Base-by-base conservation (phyloP, 2,888 invertebrate genomes). In the Hydropsyche betteni region DNA sequence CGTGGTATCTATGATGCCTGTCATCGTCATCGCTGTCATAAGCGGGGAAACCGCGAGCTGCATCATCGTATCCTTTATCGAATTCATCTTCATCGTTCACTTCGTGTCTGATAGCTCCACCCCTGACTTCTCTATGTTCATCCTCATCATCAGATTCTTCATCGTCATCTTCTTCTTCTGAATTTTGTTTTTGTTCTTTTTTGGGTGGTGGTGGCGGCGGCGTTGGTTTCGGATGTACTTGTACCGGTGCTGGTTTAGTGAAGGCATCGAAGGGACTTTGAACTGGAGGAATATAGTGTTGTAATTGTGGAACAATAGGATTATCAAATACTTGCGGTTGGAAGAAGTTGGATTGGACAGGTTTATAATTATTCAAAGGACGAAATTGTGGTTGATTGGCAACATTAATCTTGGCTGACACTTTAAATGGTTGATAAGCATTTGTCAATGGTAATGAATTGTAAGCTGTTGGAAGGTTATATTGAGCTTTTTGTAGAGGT, bases 291-390 rank as follows among this genome's bases (percentile, higher is more conserved):
- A 88, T 82, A 80, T 83, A 87, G 80, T 87, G 87, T 81, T 87
- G 87, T 53, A 86, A 83, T 84, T 87, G 87, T 8, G 87, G 86
- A 14, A 87, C 87, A 38, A 87, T 80, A 4, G 88, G 86, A 80
- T 87, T 87, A 3, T 82, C 84, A 79, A 87, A 88, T 6, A 84
- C 85, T 76, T 87, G 81, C 4, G 87, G 87, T 79, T 87, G 85
- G 52, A 86, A 81, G 68, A 87, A 84, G 77, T 83, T 85, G 38
- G 87, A 81, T 75, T 87, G 86, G 69, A 87, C 78, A 1, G 86
- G 81, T 55, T 80, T 78, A 24, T 69, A 78, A 36, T 75, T 74
- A 12, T 64, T 24, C 4, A 64, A n/a, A 7, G 38, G 61, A 58
- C 50, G 55, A 14, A 36, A 64, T 87, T 84, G 77, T 44, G 6